These are phyloP conservation scores for Notodonta ziczac DNA, from an alignment of 2,888 invertebrate genomes.

Conservation along the genomic window DNA sequence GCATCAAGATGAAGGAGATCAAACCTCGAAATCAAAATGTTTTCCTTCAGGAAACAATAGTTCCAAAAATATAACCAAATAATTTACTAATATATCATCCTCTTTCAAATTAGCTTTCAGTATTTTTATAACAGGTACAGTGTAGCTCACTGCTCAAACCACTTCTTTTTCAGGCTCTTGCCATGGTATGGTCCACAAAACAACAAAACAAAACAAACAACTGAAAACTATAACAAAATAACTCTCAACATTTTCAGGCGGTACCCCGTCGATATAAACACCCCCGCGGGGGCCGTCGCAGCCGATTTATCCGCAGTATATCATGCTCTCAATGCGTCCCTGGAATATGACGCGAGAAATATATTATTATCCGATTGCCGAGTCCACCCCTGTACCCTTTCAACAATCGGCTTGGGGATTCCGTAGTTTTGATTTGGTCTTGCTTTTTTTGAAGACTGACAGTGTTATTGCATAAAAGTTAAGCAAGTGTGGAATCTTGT, in stretches of 20 bases:
- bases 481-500: no score
- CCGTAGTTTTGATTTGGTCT: conserved; percentile 55
- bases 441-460: conserved; percentile 14
- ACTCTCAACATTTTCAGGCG: conserved; percentile 24
- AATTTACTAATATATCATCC: no score
- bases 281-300: conserved; percentile 67
- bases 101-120: no score
- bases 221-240: conserved; percentile 36
- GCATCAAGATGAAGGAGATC: no score
- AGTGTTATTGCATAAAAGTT: no score
- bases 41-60: no score
- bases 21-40: no score
- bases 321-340: conserved; percentile 56
- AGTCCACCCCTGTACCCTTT: conserved; percentile 54
- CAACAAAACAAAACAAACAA: conserved; percentile 14
- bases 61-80: no score
- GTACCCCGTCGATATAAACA: conserved; percentile 63
- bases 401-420: conserved; percentile 74
- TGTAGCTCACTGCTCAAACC: no score
- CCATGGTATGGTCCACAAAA: not conserved
- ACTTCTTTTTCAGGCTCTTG: no score
- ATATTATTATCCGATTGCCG: conserved; percentile 76
- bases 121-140: no score
- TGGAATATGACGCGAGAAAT: conserved; percentile 61
- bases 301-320: conserved; percentile 77